Percentiles rank a stretch among this genome's conserved stretches.
These are phyloP conservation scores for Gadus macrocephalus DNA, from an alignment of 2,113 vertebrate species.

Conservation along the genomic window DNA sequence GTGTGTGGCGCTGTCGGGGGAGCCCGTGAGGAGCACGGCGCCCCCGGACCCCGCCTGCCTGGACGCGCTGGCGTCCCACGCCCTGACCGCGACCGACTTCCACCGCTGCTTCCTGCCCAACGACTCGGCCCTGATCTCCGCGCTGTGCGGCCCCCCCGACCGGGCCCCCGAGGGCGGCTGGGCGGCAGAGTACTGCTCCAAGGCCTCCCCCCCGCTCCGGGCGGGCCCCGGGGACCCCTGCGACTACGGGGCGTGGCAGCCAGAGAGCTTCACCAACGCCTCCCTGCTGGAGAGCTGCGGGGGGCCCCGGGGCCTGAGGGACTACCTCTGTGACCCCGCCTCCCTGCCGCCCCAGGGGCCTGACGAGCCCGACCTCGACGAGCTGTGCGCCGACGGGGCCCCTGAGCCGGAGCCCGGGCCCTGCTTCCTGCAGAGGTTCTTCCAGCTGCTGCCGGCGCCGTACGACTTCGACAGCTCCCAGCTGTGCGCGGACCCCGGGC, in stretches of 20 bases:
- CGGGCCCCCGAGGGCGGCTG: slow-evolving; percentile 60
- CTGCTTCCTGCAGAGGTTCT: slow-evolving; percentile 80
- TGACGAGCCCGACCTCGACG: slow-evolving; percentile 56
- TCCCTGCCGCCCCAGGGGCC: slow-evolving; percentile 57
- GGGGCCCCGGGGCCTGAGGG: slow-evolving; percentile 61
- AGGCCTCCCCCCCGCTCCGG: slow-evolving; percentile 48
- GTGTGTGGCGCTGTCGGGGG: slow-evolving; percentile 67
- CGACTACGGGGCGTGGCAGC: slow-evolving; percentile 60
- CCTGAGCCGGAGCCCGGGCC: slow-evolving; percentile 53
- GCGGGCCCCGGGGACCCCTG: slow-evolving; percentile 55
- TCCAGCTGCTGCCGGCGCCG: slow-evolving; percentile 76
- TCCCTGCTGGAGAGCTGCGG: slow-evolving; percentile 65
- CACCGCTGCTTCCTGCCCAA: slow-evolving; percentile 82
- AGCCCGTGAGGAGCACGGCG: slow-evolving; percentile 21
- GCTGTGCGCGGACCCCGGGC: slow-evolving; percentile 73
- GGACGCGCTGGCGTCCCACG: slow-evolving; percentile 57
- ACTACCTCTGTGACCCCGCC: slow-evolving; percentile 75
- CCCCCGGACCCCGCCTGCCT: slow-evolving; percentile 62
- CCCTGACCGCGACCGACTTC: slow-evolving; percentile 73
- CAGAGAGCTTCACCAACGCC: slow-evolving; percentile 51
- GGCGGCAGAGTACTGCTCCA: slow-evolving; percentile 74
- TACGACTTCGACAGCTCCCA: slow-evolving; percentile 74
- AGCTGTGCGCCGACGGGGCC: slow-evolving; percentile 63
- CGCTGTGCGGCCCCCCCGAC: slow-evolving; percentile 62
- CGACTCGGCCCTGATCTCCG: slow-evolving; percentile 62